Conservation (phyloP, 1,140 invertebrate species). For the Aphaenogaster ashmeadi region DNA sequence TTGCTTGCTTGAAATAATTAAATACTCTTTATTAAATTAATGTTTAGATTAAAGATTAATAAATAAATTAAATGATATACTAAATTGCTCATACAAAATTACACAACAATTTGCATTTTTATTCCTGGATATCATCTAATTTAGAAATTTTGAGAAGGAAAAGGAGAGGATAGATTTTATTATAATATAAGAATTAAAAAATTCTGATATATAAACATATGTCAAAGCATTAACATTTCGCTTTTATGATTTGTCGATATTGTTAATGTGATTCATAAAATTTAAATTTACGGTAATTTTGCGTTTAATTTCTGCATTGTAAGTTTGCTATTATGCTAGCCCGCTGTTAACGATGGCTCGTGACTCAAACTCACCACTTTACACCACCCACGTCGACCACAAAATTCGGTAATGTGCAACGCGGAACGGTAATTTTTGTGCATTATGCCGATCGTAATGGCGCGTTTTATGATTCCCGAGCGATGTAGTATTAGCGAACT, state of each 20-base stretch:
- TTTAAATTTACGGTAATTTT: conserved; percentile 30
- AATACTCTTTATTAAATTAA: neutral
- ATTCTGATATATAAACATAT: neutral
- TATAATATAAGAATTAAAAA: neutral
- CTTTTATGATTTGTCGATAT: neutral
- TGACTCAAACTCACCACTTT: conserved; percentile 29
- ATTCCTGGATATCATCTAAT: neutral
- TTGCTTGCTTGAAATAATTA: neutral
- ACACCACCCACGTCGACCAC: neutral
- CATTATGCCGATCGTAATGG: conserved; percentile 28
- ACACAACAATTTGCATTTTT: neutral
- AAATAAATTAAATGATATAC: neutral
- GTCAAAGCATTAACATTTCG: neutral
- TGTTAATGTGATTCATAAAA: conserved; percentile 21
- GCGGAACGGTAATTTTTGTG: conserved; percentile 23
- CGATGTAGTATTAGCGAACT: conserved; percentile 28
- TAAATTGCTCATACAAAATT: neutral
- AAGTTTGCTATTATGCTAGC: conserved; percentile 2
- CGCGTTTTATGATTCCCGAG: conserved; percentile 33
- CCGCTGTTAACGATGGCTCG: conserved; percentile 13
- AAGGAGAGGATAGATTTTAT: neutral
- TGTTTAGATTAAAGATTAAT: neutral
- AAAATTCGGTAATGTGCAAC: conserved; percentile 36
- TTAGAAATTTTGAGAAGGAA: neutral
- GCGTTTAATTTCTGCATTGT: conserved; percentile 41